Base-by-base conservation (phyloP, 2,797 vertebrate species). In the Sylvia borin region DNA sequence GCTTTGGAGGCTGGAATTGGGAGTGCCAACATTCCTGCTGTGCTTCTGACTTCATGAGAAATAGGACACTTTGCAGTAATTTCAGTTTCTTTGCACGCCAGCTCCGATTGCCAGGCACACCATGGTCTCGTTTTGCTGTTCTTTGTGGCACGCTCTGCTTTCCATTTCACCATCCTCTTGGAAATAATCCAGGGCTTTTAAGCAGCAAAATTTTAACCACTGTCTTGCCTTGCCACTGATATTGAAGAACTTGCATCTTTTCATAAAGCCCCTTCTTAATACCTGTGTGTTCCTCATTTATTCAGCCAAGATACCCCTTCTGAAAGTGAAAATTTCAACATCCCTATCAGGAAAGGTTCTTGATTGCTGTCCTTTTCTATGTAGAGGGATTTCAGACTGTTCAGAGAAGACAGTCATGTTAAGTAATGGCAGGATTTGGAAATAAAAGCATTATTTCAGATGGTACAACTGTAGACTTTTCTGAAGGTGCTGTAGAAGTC, bases 1-100 rank as follows among this genome's bases (percentile, higher is more conserved):
- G 9, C 57, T 80, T 2, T 2, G 2, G 87, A 81, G 51, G 43
- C 75, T 83, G 78, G 93, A 77, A 51, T 40, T 3, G 3, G 70
- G 64, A 81, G 36, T 90, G 90, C 76, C 90, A 94, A 43, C 42
- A 57, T 67, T 86, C 79, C 81, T 82, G 70, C 87, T 85, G 92
- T 70, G 82, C 50, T 19, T 68, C 79, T 79, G 85, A 92, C 76
- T 95, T 86, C 42, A 79, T 58, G 82, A 93, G 92, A 83, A 94
- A 93, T 64, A 71, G 84, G 92, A 85, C 57, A 82, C 74, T 91
- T 78, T 71, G 85, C 90, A 86, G 43, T 85, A 86, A 90, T 95
- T 94, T 85, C 82, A 73, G 55, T 36, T 62, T 81, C 62, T 75
- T 75, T 50, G 31, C 58, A 17, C 0, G 51, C 89, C 91, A 93